Evolutionary conservation across 2,797 vertebrate species (phyloP).

Genomic region (Sebastes cheni): DNA sequence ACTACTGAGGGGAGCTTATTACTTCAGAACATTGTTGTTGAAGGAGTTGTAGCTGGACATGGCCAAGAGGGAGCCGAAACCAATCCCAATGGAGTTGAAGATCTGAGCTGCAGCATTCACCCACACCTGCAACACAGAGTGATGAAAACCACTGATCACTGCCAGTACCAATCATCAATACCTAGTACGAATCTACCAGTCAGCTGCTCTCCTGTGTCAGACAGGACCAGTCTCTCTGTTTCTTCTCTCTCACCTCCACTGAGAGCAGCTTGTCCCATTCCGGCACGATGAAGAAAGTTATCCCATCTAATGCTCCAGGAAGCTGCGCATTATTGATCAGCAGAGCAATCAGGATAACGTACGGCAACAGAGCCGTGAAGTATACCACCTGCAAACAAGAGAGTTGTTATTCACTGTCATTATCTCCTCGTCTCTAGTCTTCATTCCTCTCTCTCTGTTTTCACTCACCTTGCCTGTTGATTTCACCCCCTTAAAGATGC

Average conservation of each 20-base stretch:
- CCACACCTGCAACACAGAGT: slow-evolving; percentile 77
- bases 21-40: slow-evolving; percentile 85
- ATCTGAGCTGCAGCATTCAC: slow-evolving; percentile 85
- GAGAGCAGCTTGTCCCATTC: slow-evolving; percentile 78
- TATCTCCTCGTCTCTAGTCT: neutral
- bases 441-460: neutral
- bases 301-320: slow-evolving; percentile 80
- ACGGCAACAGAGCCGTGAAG: slow-evolving; percentile 84
- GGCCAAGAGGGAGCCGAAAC: slow-evolving; percentile 82
- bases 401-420: neutral
- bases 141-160: neutral
- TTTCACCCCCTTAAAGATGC: slow-evolving; percentile 85
- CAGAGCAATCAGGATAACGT: slow-evolving; percentile 80
- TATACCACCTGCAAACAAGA: slow-evolving; percentile 78
- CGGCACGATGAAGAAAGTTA: slow-evolving; percentile 81
- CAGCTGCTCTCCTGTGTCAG: neutral
- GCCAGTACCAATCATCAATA: neutral
- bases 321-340: slow-evolving; percentile 84
- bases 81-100: slow-evolving; percentile 86
- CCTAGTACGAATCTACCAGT: neutral
- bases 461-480: slow-evolving; percentile 82
- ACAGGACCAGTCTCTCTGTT: neutral
- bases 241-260: slow-evolving; percentile 71
- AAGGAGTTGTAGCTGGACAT: slow-evolving; percentile 86
- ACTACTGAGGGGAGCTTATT: neutral